A percentile compares a stretch with the other conserved stretches of the same genome.
phyloP scores from a whole-genome alignment of 64 coral and sea anemone species.

The Montipora cactus region DNA sequence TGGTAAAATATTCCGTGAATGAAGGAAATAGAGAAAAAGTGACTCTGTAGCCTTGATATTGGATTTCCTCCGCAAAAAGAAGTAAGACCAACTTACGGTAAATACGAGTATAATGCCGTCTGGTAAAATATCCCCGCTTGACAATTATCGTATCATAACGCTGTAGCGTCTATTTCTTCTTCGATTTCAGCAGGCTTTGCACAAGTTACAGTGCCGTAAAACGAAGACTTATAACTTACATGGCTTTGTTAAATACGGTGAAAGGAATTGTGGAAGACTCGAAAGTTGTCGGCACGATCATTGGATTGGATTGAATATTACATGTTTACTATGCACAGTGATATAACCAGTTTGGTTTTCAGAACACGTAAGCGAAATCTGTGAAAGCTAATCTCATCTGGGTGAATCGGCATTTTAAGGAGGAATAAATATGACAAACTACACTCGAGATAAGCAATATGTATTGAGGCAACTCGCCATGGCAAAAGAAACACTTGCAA shows the following conservation, averaged over 20 bases:
- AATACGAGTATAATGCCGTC: neutral
- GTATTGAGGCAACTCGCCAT: slow-evolving; percentile 55
- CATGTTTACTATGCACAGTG: neutral
- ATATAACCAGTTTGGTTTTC: neutral
- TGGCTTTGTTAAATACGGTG: too few species aligned
- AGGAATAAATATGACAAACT: slow-evolving; percentile 42
- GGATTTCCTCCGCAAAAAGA: neutral
- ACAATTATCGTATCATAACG: slow-evolving; percentile 13
- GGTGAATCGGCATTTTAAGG: neutral
- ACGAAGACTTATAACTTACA: neutral
- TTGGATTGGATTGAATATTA: neutral
- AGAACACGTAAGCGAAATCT: neutral
- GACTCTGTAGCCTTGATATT: neutral
- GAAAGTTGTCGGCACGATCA: neutral
- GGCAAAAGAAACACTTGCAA: slow-evolving; percentile 53
- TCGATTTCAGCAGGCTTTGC: neutral
- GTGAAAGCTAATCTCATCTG: neutral
- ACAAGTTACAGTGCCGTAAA: neutral
- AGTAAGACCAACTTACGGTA: too few species aligned
- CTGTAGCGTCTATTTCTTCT: neutral
- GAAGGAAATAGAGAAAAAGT: neutral
- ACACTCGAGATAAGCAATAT: slow-evolving; percentile 43
- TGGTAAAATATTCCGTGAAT: neutral
- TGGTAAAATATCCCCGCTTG: slow-evolving; percentile 5
- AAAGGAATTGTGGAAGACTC: neutral